Evolutionary conservation across 2,113 vertebrate genomes (phyloP), one percentile per base, ranked within the genome.

Genomic region (Dasyprocta punctata): DNA sequence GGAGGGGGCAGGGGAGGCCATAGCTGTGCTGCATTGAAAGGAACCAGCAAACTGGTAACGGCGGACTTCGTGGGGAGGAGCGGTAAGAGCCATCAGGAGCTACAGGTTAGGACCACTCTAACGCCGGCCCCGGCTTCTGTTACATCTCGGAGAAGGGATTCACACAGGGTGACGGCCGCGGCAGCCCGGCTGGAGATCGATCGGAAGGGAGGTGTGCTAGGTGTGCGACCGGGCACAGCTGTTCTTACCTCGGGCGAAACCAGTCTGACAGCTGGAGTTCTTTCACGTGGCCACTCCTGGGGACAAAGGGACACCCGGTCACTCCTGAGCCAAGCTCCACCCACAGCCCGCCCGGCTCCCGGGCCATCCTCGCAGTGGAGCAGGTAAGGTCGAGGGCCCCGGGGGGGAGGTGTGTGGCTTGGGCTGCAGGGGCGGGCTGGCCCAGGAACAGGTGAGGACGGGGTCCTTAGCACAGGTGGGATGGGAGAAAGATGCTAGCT

Each of bases 161-260:
- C 24, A 6, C 22, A 22, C 8, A 67, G 49, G 49, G n/a, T 13
- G 19, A 30, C 14, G 24, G 36, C 19, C 20, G 33, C 22, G 2
- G 13, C n/a, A 7, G 26, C 44, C 7, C 14, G 24, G 28, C 9
- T 22, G 11, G 4, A 0, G 75, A 13, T 6, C 28, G n/a, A n/a
- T n/a, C 1, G 3, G 9, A 2, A 28, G 6, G n/a, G 28, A 6
- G 26, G 20, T 2, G 0, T 10, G 3, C 6, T 20, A 9, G 33
- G 14, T 19, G 13, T 33, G n/a, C 0, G 19, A 17, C 2, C 8
- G 4, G 30, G 47, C 5, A 8, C 80, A 38, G 26, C 36, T 58
- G 73, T 20, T 58, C 89, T 95, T 87, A 95, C 94, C 83, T 44
- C 12, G 89, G 61, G 17, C n/a, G 28, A 87, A 95, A 95, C 89